Conservation (phyloP, 2,113 vertebrate genomes). For the Alosa alosa region DNA sequence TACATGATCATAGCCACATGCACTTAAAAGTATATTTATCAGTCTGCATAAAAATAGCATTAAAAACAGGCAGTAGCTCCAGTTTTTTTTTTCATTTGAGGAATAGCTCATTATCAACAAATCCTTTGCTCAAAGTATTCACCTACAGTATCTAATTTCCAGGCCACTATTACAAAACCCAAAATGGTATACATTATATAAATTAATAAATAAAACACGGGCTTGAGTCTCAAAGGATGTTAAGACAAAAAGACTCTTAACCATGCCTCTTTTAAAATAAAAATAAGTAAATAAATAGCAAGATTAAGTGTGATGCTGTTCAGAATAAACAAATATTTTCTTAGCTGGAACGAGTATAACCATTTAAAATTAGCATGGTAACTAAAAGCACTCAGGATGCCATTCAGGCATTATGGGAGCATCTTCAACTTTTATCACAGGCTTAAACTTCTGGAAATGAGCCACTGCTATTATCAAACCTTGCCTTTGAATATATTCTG, state of each 20-base stretch:
- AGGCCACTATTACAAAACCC: not conserved
- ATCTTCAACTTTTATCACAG: constrained; percentile 40
- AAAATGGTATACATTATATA: not conserved
- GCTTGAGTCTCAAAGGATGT: not conserved
- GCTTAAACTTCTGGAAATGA: constrained; percentile 36
- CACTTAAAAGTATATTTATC: not conserved
- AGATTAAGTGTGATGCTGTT: not conserved
- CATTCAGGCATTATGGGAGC: constrained; percentile 28
- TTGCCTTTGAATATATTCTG: constrained; percentile 48
- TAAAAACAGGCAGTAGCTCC: not conserved
- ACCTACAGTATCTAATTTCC: not conserved
- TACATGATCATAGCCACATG: not conserved
- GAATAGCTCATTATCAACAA: not conserved
- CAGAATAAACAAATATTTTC: not conserved
- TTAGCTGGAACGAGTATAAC: not conserved
- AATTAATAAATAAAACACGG: not conserved
- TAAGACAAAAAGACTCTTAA: not conserved
- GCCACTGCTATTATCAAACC: constrained; percentile 50
- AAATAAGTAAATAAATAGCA: not conserved
- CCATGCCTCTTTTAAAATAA: not conserved
- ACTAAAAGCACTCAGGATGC: not conserved
- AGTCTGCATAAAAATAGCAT: not conserved
- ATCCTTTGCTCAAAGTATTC: not conserved
- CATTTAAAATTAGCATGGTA: not conserved
- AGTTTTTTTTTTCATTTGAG: not conserved